Conservation (phyloP, 35 echinoderm and acorn worm genomes). For the Eucidaris tribuloides region DNA sequence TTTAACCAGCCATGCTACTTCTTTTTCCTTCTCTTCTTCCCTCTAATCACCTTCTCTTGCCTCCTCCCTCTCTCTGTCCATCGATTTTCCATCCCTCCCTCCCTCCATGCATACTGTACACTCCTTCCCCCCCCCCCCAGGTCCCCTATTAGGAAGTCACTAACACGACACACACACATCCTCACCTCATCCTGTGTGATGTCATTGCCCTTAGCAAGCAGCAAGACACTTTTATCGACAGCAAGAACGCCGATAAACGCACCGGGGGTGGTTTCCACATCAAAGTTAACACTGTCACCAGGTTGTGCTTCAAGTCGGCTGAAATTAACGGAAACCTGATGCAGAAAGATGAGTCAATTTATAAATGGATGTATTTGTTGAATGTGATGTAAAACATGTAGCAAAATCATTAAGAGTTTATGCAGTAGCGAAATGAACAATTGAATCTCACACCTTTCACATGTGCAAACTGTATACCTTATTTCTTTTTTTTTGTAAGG, state of each 20-base stretch:
- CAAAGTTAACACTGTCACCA: constrained; percentile 59
- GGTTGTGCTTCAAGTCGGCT: constrained; percentile 60
- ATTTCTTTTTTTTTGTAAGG: too few relatives aligned
- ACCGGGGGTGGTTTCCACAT: constrained; percentile 43
- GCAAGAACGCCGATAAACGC: constrained; percentile 78
- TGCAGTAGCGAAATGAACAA: too few relatives aligned
- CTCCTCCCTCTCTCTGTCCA: background rate
- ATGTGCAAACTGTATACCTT: too few relatives aligned
- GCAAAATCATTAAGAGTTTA: too few relatives aligned
- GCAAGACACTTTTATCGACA: constrained; percentile 83
- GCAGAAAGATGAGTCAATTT: too few relatives aligned
- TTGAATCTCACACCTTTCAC: too few relatives aligned
- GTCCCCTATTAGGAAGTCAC: background rate
- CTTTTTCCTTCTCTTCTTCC: background rate
- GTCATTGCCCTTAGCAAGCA: constrained; percentile 90
- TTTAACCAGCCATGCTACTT: background rate
- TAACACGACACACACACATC: background rate
- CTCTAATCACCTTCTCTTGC: background rate
- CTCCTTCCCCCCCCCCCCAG: background rate
- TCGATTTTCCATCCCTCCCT: background rate
- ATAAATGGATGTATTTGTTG: too few relatives aligned
- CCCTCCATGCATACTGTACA: background rate
- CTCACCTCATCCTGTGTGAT: constrained; percentile 83
- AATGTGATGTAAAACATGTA: too few relatives aligned
- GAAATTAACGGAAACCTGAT: constrained; percentile 69